These are phyloP conservation scores for Oreochromis mossambicus DNA, from an alignment of 2,797 vertebrate species.

Conservation along the genomic window DNA sequence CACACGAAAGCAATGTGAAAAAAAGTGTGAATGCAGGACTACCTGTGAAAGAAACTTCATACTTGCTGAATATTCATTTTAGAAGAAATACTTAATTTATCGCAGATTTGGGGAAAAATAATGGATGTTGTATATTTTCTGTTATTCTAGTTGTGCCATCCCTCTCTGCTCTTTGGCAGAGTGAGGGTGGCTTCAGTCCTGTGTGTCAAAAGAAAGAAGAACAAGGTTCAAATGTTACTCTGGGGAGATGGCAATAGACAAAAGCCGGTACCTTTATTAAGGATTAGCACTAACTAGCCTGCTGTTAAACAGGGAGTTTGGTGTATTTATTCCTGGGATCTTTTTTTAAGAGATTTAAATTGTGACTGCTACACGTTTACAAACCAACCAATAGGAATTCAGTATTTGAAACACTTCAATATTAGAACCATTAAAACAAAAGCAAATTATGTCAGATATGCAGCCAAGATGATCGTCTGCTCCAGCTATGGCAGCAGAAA, in stretches of 20 bases:
- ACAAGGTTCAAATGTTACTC: not conserved
- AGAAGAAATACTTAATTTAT: not conserved
- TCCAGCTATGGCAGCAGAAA: not conserved
- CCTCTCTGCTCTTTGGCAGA: not conserved
- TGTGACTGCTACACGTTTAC: not conserved
- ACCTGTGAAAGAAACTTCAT: not conserved
- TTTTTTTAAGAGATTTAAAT: not conserved
- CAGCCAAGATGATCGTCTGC: not conserved
- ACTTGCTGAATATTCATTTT: not conserved
- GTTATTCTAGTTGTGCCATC: not conserved
- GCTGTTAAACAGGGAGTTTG: not conserved
- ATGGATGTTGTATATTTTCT: not conserved
- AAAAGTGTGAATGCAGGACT: not conserved
- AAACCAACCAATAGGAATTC: not conserved
- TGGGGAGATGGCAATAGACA: not conserved
- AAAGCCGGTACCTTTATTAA: not conserved
- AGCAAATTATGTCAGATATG: not conserved
- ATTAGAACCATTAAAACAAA: not conserved
- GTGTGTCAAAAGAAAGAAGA: not conserved
- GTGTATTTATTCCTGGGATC: not conserved
- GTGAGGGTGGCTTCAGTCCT: not conserved
- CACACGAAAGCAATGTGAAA: not conserved
- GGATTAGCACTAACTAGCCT: not conserved
- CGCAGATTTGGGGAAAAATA: not conserved
- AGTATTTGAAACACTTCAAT: not conserved